Evolutionary conservation across 2,113 vertebrate genomes (phyloP), one percentile per base, ranked within the genome.

Genomic region (Vidua macroura): DNA sequence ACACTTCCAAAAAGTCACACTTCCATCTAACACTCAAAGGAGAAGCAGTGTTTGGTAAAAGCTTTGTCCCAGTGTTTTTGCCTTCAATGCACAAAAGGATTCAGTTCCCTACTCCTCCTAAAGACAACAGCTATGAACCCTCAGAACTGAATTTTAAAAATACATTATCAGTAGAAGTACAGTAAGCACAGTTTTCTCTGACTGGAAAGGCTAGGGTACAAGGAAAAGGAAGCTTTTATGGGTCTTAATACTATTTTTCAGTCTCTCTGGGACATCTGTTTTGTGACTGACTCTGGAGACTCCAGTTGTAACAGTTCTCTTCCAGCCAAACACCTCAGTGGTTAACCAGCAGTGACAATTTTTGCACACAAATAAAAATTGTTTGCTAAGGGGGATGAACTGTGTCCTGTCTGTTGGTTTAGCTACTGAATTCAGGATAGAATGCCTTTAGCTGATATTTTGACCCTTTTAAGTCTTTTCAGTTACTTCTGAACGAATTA

Each of bases 221-320:
- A 69, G 51, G 56, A 53, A 90, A 90, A 86, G 13, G 16, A 88
- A 83, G 25, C 10, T 58, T 83, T 90, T 75, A 55, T 55, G 46
- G 73, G 12, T 52, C 18, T 62, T 86, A 66, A 13, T 49, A 37
- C 22, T 64, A 17, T 90, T 86, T 88, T 88, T 74, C 55, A 82
- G 56, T 25, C 14, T 93, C 75, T 86, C 35, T 92, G 86, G 39
- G 92, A 77, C 51, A 46, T 82, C 77, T 92, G 35, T 85, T 96
- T 91, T 86, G 74, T 15, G 17, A 84, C 51, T 51, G 43, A 62
- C 30, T 83, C 39, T 55, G n/a, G 20, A 94, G 33, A 74, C 22
- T 13, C 8, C 28, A n/a, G 37, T 75, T 69, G 33, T 58, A 76
- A 35, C 51, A 21, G 24, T 31, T 66, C 27, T 93, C 48, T 84